These are phyloP conservation scores for Sisyra terminalis DNA, from an alignment of 2,888 invertebrate genomes.

Conservation along the genomic window DNA sequence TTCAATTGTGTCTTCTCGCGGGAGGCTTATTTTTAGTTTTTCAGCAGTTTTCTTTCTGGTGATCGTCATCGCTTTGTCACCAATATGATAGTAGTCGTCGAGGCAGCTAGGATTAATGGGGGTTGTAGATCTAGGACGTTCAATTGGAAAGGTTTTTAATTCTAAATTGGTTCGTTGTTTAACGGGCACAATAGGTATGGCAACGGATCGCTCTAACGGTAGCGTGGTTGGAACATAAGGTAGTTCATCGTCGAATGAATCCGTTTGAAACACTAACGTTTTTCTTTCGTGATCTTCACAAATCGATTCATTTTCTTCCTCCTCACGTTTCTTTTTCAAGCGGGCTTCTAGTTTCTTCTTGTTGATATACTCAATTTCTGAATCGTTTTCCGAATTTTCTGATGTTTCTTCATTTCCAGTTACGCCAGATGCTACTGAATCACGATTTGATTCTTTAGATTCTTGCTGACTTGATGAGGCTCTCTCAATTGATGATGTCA, in stretches of 20 bases:
- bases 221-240: slow-evolving; percentile 83
- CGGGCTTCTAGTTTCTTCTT: slow-evolving; percentile 21
- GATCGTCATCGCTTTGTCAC: slow-evolving; percentile 12
- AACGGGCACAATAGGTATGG: slow-evolving; percentile 65
- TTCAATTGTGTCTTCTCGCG: slow-evolving; percentile 35
- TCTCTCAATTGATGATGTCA: not conserved
- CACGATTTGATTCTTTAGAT: slow-evolving; percentile 14
- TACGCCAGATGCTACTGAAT: slow-evolving; percentile 14
- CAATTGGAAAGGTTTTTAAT: slow-evolving; percentile 51
- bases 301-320: slow-evolving; percentile 38
- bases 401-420: slow-evolving; percentile 33
- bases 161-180: slow-evolving; percentile 45
- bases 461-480: not conserved
- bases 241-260: slow-evolving; percentile 69
- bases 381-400: slow-evolving; percentile 51
- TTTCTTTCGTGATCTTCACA: slow-evolving; percentile 54
- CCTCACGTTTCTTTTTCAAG: slow-evolving; percentile 10
- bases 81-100: slow-evolving; percentile 47
- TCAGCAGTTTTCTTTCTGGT: slow-evolving; percentile 28
- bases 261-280: slow-evolving; percentile 59
- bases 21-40: slow-evolving; percentile 53
- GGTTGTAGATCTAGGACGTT: slow-evolving; percentile 56
- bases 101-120: slow-evolving; percentile 54
- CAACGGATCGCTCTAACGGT: slow-evolving; percentile 68
- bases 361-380: slow-evolving; percentile 35